phyloP scores from a whole-genome alignment of 2,888 invertebrate genomes.

The Graphium colonna region DNA sequence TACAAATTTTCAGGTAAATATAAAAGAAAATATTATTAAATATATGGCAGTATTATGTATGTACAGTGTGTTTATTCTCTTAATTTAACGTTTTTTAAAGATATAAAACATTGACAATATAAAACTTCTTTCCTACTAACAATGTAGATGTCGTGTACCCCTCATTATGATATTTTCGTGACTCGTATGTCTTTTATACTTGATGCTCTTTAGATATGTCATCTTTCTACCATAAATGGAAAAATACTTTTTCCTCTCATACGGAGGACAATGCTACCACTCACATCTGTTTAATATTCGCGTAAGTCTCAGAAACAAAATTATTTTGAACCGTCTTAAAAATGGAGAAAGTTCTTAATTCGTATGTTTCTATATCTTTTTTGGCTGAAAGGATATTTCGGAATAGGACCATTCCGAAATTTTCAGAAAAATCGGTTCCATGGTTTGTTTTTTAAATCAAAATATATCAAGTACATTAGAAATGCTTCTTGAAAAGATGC shows the following conservation, averaged over 20 bases:
- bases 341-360: no score
- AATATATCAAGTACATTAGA: no score
- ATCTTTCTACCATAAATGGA: background rate
- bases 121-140: background rate
- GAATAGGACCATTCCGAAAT: no score
- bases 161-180: conserved; percentile 19
- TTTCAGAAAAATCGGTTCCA: no score
- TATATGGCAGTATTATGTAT: background rate
- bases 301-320: no score
- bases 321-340: no score
- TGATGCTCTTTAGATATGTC: conserved; percentile 6
- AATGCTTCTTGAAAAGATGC: no score
- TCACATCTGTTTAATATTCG: background rate
- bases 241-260: conserved; percentile 3
- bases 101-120: background rate
- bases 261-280: background rate
- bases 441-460: no score
- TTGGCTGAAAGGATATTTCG: no score
- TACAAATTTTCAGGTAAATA: background rate
- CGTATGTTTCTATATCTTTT: no score
- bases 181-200: conserved; percentile 9
- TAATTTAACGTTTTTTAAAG: background rate
- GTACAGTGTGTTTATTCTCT: background rate
- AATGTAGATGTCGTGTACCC: conserved; percentile 9
- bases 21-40: background rate